Evolutionary conservation across 2,797 vertebrate genomes (phyloP), one percentile per base, ranked within the genome.

Genomic region (Danio aesculapii): DNA sequence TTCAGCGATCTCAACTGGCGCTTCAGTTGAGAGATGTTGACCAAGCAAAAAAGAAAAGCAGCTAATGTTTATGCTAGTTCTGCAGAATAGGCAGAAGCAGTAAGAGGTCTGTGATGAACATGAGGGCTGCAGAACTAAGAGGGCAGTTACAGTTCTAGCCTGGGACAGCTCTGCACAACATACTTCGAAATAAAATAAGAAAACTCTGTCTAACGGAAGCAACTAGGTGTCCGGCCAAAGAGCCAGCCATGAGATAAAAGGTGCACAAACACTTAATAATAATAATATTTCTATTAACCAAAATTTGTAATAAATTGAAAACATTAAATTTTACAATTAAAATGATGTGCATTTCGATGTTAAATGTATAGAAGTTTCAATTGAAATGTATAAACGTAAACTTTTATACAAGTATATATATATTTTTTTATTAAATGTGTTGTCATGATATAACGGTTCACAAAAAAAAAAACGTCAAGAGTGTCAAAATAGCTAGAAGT

Each of bases 91-190:
- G 79, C 79, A 75, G 79, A 81, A 81, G 79, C 70, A 6, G 8
- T 52, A 64, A 14, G 16, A 66, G 64, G 66, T 75, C 71, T 17
- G 53, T 44, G 49, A 66, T 46, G 66, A 82, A 74, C 81, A 74
- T 81, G 84, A 89, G 71, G 85, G 84, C 87, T 87, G 84, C 88
- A 83, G 46, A 47, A 80, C 85, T 84, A 86, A 85, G 83, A 57
- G 19, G 66, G 53, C 14, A 52, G 19, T 75, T 62, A 64, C 44
- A 63, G 59, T 46, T 47, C 39, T 68, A 79, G 44, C 52, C 86
- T 81, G 76, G 46, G 75, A 82, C 57, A 79, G 55, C 62, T 66
- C 72, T 61, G 61, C n/a, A 80, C 57, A 77, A 50, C 68, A 59
- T 59, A 47, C 6, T 53, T 62, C 79, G 5, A 10, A 5, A 11